Conservation (phyloP, 1,140 invertebrate genomes). For the Tenebrio molitor region DNA sequence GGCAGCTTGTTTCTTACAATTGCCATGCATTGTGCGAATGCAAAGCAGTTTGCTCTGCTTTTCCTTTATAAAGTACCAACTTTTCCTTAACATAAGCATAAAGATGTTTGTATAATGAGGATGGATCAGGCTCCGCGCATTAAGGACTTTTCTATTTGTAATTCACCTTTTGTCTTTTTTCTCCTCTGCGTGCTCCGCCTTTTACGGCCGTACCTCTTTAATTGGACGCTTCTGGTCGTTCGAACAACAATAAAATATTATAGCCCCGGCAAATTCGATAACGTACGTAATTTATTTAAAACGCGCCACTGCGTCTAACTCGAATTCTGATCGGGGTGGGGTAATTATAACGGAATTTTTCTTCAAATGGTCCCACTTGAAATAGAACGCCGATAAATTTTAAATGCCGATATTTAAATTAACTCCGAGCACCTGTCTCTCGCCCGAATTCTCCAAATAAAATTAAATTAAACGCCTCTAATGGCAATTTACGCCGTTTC, state of each 20-base stretch:
- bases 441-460: not conserved
- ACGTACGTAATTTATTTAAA: constrained; percentile 7
- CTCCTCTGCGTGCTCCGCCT: constrained; percentile 2
- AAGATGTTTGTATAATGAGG: constrained; percentile 34
- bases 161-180: constrained; percentile 21
- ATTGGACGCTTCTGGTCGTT: not conserved
- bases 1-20: constrained; percentile 44
- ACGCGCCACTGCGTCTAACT: not conserved
- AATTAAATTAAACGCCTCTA: not conserved
- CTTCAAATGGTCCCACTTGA: not conserved
- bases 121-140: constrained; percentile 20
- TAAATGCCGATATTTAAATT: constrained; percentile 1
- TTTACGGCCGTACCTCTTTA: constrained; percentile 3
- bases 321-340: not conserved
- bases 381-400: not conserved
- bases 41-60: constrained; percentile 49
- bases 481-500: not conserved
- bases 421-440: not conserved
- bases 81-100: constrained; percentile 36
- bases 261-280: not conserved
- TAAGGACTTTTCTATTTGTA: constrained; percentile 22
- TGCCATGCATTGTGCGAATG: constrained; percentile 53
- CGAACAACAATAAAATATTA: constrained; percentile 8
- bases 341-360: not conserved
- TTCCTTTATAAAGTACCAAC: constrained; percentile 36